These are phyloP conservation scores for Parazoanthus atlanticus DNA, from an alignment of 92 coral and sea anemone genomes.

Conservation along the genomic window DNA sequence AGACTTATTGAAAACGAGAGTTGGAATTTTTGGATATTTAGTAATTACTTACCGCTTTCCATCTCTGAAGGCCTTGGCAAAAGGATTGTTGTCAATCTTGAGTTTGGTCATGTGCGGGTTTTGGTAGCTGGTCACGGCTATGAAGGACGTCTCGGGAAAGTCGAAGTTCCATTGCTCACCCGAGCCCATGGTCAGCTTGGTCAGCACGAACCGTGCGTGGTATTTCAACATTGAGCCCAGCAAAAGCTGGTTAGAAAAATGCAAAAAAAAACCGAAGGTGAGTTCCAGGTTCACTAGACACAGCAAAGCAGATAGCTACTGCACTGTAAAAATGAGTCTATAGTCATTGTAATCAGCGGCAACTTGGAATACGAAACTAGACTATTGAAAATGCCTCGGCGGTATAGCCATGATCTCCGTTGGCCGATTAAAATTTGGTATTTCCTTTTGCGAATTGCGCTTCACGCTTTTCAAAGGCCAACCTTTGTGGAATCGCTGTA, in stretches of 20 bases:
- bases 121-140: conserved; percentile 93
- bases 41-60: conserved; percentile 62
- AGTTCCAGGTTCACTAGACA: no score
- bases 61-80: conserved; percentile 81
- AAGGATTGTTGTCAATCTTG: conserved; percentile 92
- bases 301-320: no score
- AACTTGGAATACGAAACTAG: no score
- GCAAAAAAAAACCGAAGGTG: no score
- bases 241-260: conserved; percentile 60
- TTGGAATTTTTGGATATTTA: not conserved
- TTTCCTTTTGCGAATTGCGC: no score
- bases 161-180: conserved; percentile 88
- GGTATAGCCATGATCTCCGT: no score
- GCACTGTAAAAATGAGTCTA: no score
- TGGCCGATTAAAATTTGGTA: no score
- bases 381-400: no score
- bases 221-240: conserved; percentile 84
- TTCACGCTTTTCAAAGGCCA: no score
- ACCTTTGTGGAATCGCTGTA: no score
- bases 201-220: conserved; percentile 72
- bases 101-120: conserved; percentile 80
- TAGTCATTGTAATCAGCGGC: no score
- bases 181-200: conserved; percentile 71
- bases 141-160: conserved; percentile 91
- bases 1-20: not conserved